Conservation (phyloP, 1,140 invertebrate genomes). For the Rhynchophorus ferrugineus region DNA sequence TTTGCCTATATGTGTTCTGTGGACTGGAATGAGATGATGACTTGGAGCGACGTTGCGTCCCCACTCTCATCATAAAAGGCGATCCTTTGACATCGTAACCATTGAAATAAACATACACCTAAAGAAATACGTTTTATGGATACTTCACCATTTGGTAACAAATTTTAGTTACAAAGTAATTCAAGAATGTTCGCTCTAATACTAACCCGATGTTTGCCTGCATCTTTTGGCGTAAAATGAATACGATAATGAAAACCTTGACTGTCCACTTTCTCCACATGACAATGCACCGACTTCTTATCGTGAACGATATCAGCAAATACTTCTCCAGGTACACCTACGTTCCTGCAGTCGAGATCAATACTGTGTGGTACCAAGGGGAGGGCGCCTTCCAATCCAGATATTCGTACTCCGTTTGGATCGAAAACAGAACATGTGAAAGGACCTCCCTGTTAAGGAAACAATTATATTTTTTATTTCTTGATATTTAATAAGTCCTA, state of each 20-base stretch:
- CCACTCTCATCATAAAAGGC: slow-evolving; percentile 71
- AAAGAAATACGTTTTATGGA: slow-evolving; percentile 23
- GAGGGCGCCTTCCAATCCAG: slow-evolving; percentile 64
- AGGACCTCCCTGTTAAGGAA: slow-evolving; percentile 84
- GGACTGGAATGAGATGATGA: slow-evolving; percentile 30
- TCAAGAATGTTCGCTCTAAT: neutral
- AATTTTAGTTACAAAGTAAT: neutral
- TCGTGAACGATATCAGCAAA: slow-evolving; percentile 83
- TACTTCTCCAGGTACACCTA: slow-evolving; percentile 81
- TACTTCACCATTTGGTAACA: neutral
- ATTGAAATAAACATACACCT: slow-evolving; percentile 91
- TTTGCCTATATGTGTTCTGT: slow-evolving; percentile 34
- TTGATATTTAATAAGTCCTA: slow-evolving; percentile 21
- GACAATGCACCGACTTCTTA: slow-evolving; percentile 73
- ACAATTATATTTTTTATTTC: neutral
- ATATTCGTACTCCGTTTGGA: slow-evolving; percentile 77
- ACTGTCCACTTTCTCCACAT: slow-evolving; percentile 72
- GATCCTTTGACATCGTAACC: slow-evolving; percentile 91
- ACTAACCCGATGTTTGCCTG: slow-evolving; percentile 78
- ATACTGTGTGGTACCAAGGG: slow-evolving; percentile 73
- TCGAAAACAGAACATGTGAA: slow-evolving; percentile 97
- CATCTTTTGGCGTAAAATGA: slow-evolving; percentile 79
- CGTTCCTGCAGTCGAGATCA: slow-evolving; percentile 59
- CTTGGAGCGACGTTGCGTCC: slow-evolving; percentile 51
- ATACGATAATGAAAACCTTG: slow-evolving; percentile 58